A percentile compares a stretch with the other conserved stretches of the same genome.
These are phyloP conservation scores for Adelges cooleyi DNA, from an alignment of 1,140 invertebrate genomes.

Conservation along the genomic window DNA sequence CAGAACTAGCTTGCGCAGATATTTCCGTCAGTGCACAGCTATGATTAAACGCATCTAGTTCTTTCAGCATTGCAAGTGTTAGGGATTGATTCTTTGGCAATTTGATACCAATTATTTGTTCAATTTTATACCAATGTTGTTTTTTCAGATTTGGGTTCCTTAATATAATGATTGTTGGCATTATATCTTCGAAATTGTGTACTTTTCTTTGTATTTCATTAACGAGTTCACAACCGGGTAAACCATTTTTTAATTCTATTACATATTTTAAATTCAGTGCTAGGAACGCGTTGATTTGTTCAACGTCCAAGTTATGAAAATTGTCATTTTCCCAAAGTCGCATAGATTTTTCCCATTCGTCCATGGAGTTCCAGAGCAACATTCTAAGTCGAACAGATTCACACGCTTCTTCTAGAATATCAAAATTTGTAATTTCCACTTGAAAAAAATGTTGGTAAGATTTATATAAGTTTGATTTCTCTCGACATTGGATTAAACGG, in stretches of 20 bases:
- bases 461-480: conserved; percentile 51
- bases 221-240: not conserved
- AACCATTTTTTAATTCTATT: conserved; percentile 9
- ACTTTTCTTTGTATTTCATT: conserved; percentile 24
- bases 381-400: conserved; percentile 6
- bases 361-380: conserved; percentile 36
- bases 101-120: conserved; percentile 55
- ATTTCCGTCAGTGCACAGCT: conserved; percentile 66
- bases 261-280: conserved; percentile 12
- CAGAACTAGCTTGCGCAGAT: conserved; percentile 70
- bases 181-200: conserved; percentile 38
- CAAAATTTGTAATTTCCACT: not conserved
- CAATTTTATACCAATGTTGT: conserved; percentile 73
- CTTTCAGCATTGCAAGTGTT: conserved; percentile 53
- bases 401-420: not conserved
- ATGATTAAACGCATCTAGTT: conserved; percentile 56
- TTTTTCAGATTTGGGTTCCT: conserved; percentile 59
- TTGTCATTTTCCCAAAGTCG: not conserved
- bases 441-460: conserved; percentile 28
- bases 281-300: conserved; percentile 7
- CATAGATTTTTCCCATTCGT: conserved; percentile 38
- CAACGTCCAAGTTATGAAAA: conserved; percentile 14
- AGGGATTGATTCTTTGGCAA: conserved; percentile 49
- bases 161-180: conserved; percentile 60
- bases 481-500: conserved; percentile 48